Conservation (phyloP, 2,888 invertebrate species). For the Timema podura region DNA sequence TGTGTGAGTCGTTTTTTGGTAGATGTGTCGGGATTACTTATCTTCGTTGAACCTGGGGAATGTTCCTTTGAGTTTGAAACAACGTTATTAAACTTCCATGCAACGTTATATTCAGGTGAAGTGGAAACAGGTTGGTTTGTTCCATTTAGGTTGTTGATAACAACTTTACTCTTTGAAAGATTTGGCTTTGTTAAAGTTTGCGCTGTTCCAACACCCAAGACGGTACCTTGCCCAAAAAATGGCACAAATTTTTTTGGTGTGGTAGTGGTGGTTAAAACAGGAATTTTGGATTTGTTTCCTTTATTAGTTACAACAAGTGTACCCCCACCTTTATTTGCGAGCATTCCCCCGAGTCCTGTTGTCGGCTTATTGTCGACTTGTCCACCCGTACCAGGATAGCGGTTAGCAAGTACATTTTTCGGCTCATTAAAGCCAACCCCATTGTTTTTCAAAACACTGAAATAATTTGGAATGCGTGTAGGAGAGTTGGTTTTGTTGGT, state of each 20-base stretch:
- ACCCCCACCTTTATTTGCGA: conserved; percentile 33
- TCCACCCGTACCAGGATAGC: not conserved
- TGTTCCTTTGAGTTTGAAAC: not conserved
- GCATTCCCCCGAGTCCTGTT: conserved; percentile 24
- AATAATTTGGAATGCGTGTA: no score
- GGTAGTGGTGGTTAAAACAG: not conserved
- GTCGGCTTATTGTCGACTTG: not conserved
- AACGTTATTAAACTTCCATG: not conserved
- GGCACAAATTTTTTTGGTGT: conserved; percentile 25
- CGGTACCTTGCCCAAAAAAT: conserved; percentile 34
- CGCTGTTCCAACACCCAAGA: conserved; percentile 26
- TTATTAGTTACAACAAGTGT: conserved; percentile 35
- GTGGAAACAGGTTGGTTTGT: conserved; percentile 1
- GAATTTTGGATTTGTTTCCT: conserved; percentile 14
- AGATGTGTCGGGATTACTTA: no score
- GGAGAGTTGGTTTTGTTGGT: no score
- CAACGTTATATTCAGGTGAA: not conserved
- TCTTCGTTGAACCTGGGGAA: not conserved
- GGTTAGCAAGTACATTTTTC: not conserved
- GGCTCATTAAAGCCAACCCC: conserved; percentile 36
- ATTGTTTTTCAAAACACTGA: conserved; percentile 34
- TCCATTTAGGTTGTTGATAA: not conserved
- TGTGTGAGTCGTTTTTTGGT: no score
- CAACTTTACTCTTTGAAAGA: not conserved
- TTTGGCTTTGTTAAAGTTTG: not conserved